phyloP scores from a whole-genome alignment of 2,113 vertebrate species.

The Xiphophorus couchianus region DNA sequence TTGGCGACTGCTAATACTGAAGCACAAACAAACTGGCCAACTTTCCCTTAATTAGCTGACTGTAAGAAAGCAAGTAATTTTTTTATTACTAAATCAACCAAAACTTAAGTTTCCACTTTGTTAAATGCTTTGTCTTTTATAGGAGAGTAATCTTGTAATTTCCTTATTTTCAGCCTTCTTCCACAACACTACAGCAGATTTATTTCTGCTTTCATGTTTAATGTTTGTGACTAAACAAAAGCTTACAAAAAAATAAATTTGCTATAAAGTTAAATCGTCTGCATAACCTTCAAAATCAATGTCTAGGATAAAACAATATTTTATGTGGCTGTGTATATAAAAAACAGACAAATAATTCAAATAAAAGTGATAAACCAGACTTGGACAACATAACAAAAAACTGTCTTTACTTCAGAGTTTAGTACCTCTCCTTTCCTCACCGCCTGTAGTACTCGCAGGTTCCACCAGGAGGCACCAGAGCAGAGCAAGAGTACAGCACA shows the following conservation, averaged over 20 bases:
- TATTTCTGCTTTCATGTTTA: neutral
- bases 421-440: slow-evolving; percentile 74
- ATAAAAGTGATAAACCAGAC: slow-evolving; percentile 58
- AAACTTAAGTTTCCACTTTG: neutral
- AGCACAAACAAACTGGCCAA: no score
- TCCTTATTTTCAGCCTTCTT: neutral
- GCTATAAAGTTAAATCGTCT: no score
- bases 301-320: neutral
- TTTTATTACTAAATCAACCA: neutral
- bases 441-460: slow-evolving; percentile 53
- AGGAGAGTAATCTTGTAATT: neutral
- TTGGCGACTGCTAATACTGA: no score
- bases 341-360: slow-evolving; percentile 51
- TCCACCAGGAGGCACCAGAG: slow-evolving; percentile 78
- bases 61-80: neutral
- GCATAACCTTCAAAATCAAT: neutral
- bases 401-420: slow-evolving; percentile 80
- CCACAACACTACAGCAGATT: neutral
- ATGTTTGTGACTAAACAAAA: neutral
- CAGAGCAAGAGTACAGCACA: slow-evolving; percentile 79
- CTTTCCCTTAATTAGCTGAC: neutral
- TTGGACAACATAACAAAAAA: slow-evolving; percentile 54
- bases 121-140: neutral
- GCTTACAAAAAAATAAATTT: neutral
- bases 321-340: slow-evolving; percentile 63